These are phyloP conservation scores for Leucoraja ocellata DNA, from an alignment of 2,797 vertebrate species.

Conservation along the genomic window DNA sequence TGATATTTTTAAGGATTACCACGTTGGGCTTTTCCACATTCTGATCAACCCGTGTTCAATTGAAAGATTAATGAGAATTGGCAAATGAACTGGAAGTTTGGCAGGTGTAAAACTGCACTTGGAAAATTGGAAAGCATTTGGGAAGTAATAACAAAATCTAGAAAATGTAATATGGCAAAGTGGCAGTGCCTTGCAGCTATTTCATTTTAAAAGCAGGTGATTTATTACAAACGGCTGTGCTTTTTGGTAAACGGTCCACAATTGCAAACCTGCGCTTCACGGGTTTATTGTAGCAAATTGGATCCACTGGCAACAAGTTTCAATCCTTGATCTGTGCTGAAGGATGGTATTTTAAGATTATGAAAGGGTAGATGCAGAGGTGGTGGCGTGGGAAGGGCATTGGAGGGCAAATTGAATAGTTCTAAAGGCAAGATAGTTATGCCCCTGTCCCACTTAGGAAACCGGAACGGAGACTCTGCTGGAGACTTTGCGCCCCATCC, in stretches of 20 bases:
- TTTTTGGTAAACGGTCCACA: background rate
- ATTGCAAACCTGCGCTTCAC: background rate
- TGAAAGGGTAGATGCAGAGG: too few species aligned
- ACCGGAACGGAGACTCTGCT: too few species aligned
- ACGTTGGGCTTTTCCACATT: background rate
- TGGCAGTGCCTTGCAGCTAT: background rate
- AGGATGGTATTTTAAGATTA: background rate
- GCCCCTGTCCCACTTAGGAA: too few species aligned
- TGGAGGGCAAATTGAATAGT: too few species aligned
- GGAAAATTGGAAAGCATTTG: background rate
- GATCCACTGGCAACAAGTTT: background rate
- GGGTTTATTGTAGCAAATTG: background rate
- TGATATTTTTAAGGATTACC: background rate
- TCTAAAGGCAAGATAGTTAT: background rate
- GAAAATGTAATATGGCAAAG: constrained; percentile 23
- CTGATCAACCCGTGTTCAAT: background rate
- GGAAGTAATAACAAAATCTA: constrained; percentile 1
- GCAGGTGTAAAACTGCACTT: background rate
- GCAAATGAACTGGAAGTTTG: background rate
- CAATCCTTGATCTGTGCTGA: background rate
- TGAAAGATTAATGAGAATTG: background rate
- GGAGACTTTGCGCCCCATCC: too few species aligned
- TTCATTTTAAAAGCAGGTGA: constrained; percentile 23
- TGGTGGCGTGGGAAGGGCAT: too few species aligned
- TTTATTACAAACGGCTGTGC: background rate